Evolutionary conservation across 2,113 vertebrate genomes (phyloP).

Genomic region (Pollimyrus isidori): DNA sequence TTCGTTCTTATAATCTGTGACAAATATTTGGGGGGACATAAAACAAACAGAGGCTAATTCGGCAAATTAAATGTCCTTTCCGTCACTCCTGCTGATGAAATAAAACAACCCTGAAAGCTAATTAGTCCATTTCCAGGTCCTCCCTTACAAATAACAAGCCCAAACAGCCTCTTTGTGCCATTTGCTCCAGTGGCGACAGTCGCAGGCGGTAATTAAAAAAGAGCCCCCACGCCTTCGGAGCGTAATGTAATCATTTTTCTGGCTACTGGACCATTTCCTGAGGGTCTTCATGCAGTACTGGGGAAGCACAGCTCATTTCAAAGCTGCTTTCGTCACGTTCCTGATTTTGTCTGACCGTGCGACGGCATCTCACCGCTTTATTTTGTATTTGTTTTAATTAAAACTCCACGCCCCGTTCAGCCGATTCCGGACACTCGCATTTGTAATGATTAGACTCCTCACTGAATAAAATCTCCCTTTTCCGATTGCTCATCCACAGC

Average conservation of each 20-base stretch:
- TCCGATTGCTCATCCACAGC: not conserved
- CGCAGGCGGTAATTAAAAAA: not conserved
- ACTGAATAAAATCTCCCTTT: not conserved
- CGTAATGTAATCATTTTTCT: not conserved
- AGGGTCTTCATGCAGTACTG: not conserved
- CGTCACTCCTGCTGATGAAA: not conserved
- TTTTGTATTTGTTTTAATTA: not conserved
- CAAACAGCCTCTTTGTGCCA: not conserved
- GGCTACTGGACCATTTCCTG: not conserved
- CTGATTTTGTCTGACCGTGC: not conserved
- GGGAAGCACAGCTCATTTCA: not conserved
- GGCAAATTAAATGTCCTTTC: not conserved
- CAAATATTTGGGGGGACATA: not conserved
- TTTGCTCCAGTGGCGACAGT: too few species aligned
- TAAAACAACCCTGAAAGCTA: slow-evolving; percentile 2
- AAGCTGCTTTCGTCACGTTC: not conserved
- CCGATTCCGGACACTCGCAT: not conserved
- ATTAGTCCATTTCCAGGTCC: not conserved
- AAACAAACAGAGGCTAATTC: not conserved
- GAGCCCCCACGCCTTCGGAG: not conserved
- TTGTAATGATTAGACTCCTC: not conserved
- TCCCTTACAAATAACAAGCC: not conserved
- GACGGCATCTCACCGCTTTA: not conserved
- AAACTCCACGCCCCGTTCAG: not conserved
- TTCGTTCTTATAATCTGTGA: not conserved